Conservation (phyloP, 2,797 vertebrate genomes). For the Oreonectes daqikongensis region DNA sequence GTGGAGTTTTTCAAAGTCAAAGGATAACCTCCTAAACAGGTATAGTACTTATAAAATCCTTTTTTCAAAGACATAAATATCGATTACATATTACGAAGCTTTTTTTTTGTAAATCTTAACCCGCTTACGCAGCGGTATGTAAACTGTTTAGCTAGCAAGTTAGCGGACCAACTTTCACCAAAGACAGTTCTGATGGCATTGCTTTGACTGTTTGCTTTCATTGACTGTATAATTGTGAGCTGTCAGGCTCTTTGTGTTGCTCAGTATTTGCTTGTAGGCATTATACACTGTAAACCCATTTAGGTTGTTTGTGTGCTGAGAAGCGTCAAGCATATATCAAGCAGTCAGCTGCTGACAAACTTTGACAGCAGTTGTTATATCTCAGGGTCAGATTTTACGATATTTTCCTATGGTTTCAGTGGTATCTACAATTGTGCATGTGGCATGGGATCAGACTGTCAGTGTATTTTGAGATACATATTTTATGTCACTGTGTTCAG, state of each 20-base stretch:
- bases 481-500: background rate
- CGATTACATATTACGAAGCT: background rate
- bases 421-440: background rate
- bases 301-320: background rate
- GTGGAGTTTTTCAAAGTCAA: constrained; percentile 22
- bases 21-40: constrained; percentile 7
- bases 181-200: background rate
- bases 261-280: background rate
- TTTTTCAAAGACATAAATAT: background rate
- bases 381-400: background rate
- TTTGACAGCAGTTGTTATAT: background rate
- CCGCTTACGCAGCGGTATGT: background rate
- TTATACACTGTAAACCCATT: background rate
- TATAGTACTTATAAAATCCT: background rate
- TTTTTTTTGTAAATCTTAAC: background rate
- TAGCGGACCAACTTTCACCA: constrained; percentile 17
- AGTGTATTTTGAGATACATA: background rate
- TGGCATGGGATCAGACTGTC: background rate
- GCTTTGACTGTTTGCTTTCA: background rate
- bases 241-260: background rate
- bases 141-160: constrained; percentile 37
- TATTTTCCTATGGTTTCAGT: background rate
- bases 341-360: background rate
- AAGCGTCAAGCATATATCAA: background rate
- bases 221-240: background rate